Base-by-base conservation (phyloP, 2,888 invertebrate genomes). In the Acanthoscelides obtectus region DNA sequence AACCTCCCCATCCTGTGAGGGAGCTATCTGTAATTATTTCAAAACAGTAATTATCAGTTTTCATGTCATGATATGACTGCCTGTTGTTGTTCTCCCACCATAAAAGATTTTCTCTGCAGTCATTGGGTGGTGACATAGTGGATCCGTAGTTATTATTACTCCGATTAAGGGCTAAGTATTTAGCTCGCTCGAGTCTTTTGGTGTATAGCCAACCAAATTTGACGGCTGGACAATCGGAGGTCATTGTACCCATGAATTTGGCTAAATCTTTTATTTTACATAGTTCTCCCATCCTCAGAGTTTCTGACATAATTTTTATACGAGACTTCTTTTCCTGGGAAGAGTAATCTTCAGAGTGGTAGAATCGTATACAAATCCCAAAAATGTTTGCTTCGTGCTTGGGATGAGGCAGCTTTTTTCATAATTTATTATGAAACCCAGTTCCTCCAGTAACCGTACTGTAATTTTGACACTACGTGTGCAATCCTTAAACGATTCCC, bases 191-290 rank as follows among this genome's bases (percentile, higher is more conserved):
- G 19, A 75, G 65, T 45, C 72, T n/a, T 72, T 81, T 81, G 0
- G 81, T 80, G 22, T 81, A 77, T 1, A 81, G 70, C 76, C 77
- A 79, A 3, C 80, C 79, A 68, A 81, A 81, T 68, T 79, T 76
- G 5, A 81, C 72, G 2, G 79, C 80, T n/a, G 80, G 80, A 64
- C 80, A 81, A 22, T 75, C 77, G 0, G 80, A 75, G 1, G 75
- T 71, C 22, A 81, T 67, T 19, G 68, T 25, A 12, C 78, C 77
- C 20, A 77, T 70, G 22, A 77, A 64, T 65, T 69, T 68, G 1
- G 73, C 73, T 1, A 73, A 63, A 20, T 22, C 25, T 45, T 70
- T 66, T 6, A 73, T 74, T 68, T 72, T 65, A 45, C 45, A 69
- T 4, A n/a, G 4, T 12, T 65, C 66, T 19, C 6, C 20, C n/a